Base-by-base conservation (phyloP, 1,140 invertebrate species). In the Drosophila virilis region DNA sequence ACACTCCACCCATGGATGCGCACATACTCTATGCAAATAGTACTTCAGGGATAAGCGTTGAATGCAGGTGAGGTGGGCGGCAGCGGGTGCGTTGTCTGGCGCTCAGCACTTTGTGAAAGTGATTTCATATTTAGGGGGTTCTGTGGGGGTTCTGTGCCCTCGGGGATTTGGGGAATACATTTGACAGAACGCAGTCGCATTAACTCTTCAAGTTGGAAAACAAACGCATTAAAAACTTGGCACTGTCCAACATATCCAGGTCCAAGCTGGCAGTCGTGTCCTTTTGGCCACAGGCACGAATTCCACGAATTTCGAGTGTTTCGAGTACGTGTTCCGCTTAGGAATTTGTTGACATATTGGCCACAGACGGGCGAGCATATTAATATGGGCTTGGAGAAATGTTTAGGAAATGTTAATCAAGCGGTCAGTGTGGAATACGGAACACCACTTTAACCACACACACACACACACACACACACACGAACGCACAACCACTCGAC, bases 391-490 rank as follows among this genome's bases (percentile, higher is more conserved):
- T 15, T 15, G 28, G 48, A 55, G 60, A 83, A 70, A 73, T 83
- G 80, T 83, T 77, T 70, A 68, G 82, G 79, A 89, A 89, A 89
- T 89, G 84, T 89, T 89, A 89, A 89, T 89, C 84, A 89, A 89
- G 84, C 84, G 84, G 84, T 90, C 84, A 89, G 85, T 80, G 77
- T 76, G 77, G 80, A 84, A 88, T 86, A 78, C 65, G 80, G 78
- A 78, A 85, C 77, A 74, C 40, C 54, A 80, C 83, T 80, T 80
- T 73, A 82, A 50, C 37, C 37, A n/a, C 68, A 66, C 43, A 60
- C 62, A 32, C 38, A n/a, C 7, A 35, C 17, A 28, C 38, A 13
- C 22, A 15, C 35, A 9, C n/a, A 32, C 32, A 17, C 28, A 13
- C n/a, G 8, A 58, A 12, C 55, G 32, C 32, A 15, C 9, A 35